Percentiles rank a stretch among this genome's conserved stretches.
Conservation (phyloP, 2,797 vertebrate species). For the Phrynocephalus forsythii region DNA sequence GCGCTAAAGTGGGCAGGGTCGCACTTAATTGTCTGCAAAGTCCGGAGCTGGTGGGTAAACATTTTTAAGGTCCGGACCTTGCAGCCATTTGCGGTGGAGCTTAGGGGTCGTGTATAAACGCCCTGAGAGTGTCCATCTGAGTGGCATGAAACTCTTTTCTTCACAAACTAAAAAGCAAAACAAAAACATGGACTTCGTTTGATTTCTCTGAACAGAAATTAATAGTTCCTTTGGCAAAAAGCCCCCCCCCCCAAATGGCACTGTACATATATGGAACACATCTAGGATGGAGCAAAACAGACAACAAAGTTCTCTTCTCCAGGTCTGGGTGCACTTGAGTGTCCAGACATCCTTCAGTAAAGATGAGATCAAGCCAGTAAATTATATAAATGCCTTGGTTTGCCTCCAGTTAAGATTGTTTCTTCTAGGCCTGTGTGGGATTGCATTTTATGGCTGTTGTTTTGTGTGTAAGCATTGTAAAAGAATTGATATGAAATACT, state of each 20-base stretch:
- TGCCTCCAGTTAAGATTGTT: not conserved
- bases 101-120: too few relatives aligned
- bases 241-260: not conserved
- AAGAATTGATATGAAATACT: constrained; percentile 41
- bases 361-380: constrained; percentile 9
- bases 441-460: constrained; percentile 29
- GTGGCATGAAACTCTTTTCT: constrained; percentile 79
- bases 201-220: constrained; percentile 69
- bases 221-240: constrained; percentile 50
- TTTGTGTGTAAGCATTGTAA: constrained; percentile 37
- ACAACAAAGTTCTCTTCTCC: constrained; percentile 46
- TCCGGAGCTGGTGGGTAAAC: too few relatives aligned
- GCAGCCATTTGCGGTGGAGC: too few relatives aligned
- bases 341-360: not conserved
- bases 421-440: not conserved
- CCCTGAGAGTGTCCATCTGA: constrained; percentile 73
- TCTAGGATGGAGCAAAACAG: constrained; percentile 50
- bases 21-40: too few relatives aligned
- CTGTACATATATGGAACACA: constrained; percentile 60
- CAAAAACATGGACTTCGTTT: constrained; percentile 60
- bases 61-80: too few relatives aligned
- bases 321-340: constrained; percentile 8
- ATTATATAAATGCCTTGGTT: not conserved
- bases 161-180: constrained; percentile 76
- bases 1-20: too few relatives aligned